phyloP scores from a whole-genome alignment of 2,888 invertebrate species.

The Drosophila sordidula region DNA sequence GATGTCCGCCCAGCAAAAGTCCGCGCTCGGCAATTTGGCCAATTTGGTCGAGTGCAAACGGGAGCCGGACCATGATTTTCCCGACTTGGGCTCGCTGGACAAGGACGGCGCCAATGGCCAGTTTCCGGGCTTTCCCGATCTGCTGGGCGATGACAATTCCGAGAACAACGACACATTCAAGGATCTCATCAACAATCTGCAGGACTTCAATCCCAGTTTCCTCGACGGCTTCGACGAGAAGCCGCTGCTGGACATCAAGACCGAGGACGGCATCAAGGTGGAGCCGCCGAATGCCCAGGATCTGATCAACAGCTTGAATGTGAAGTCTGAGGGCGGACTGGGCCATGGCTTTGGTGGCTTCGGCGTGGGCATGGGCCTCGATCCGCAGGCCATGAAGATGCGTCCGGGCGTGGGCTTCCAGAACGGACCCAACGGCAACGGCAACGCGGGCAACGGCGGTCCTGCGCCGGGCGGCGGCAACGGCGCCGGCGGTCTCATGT shows the following conservation, averaged over 20 bases:
- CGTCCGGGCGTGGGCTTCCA: slow-evolving; percentile 50
- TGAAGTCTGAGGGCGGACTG: slow-evolving; percentile 83
- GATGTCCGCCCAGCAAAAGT: slow-evolving; percentile 77
- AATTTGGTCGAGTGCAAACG: slow-evolving; percentile 93
- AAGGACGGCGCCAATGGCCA: slow-evolving; percentile 91
- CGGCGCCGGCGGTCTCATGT: slow-evolving; percentile 85
- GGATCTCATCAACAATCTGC: slow-evolving; percentile 94
- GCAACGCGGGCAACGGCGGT: slow-evolving; percentile 74
- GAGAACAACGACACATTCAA: slow-evolving; percentile 93
- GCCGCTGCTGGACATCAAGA: slow-evolving; percentile 84
- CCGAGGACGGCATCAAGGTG: slow-evolving; percentile 85
- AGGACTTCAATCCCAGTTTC: slow-evolving; percentile 92
- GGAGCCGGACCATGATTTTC: slow-evolving; percentile 94
- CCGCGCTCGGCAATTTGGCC: slow-evolving; percentile 86
- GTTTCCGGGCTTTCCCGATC: slow-evolving; percentile 92
- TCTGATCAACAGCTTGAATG: slow-evolving; percentile 84
- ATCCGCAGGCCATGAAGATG: slow-evolving; percentile 73
- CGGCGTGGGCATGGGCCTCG: slow-evolving; percentile 62
- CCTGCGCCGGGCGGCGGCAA: slow-evolving; percentile 72
- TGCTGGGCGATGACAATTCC: slow-evolving; percentile 93
- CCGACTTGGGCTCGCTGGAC: slow-evolving; percentile 94
- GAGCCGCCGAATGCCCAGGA: slow-evolving; percentile 85
- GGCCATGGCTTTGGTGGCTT: slow-evolving; percentile 83
- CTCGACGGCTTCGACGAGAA: slow-evolving; percentile 91
- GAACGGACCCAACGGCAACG: slow-evolving; percentile 54